A percentile compares a stretch with the other conserved stretches of the same genome.
Conservation (phyloP, 2,797 vertebrate species). For the Sebastes iracundus region DNA sequence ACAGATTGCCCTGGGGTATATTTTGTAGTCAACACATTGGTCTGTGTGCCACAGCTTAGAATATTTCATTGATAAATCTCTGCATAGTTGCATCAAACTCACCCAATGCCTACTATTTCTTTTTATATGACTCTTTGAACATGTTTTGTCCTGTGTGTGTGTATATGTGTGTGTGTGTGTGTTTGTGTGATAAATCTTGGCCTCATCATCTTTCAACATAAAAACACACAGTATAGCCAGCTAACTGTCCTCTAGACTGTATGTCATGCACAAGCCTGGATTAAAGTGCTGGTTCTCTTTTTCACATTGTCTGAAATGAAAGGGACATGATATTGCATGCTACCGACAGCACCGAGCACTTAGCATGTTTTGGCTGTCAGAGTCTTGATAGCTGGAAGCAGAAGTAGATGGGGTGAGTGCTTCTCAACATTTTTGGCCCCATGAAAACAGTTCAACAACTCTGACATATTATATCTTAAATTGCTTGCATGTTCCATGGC, state of each 20-base stretch:
- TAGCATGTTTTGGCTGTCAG: slow-evolving; percentile 23
- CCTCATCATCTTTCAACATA: slow-evolving; percentile 3
- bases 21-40: slow-evolving; percentile 13
- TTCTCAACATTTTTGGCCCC: background rate
- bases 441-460: slow-evolving; percentile 9
- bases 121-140: background rate
- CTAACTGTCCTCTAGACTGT: background rate
- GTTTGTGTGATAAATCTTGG: slow-evolving; percentile 4
- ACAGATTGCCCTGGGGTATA: slow-evolving; percentile 6
- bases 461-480: slow-evolving; percentile 7
- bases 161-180: background rate
- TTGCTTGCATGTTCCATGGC: background rate
- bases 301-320: slow-evolving; percentile 22
- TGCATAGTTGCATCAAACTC: slow-evolving; percentile 11
- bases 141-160: background rate
- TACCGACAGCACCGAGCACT: slow-evolving; percentile 3
- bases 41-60: slow-evolving; percentile 1
- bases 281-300: slow-evolving; percentile 27
- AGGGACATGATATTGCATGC: slow-evolving; percentile 11
- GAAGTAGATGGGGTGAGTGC: background rate
- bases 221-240: slow-evolving; percentile 3
- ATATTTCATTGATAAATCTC: slow-evolving; percentile 11
- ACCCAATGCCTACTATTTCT: background rate
- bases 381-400: slow-evolving; percentile 19
- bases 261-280: background rate